Base-by-base conservation (phyloP, 2,113 vertebrate species). In the Thunnus thynnus region DNA sequence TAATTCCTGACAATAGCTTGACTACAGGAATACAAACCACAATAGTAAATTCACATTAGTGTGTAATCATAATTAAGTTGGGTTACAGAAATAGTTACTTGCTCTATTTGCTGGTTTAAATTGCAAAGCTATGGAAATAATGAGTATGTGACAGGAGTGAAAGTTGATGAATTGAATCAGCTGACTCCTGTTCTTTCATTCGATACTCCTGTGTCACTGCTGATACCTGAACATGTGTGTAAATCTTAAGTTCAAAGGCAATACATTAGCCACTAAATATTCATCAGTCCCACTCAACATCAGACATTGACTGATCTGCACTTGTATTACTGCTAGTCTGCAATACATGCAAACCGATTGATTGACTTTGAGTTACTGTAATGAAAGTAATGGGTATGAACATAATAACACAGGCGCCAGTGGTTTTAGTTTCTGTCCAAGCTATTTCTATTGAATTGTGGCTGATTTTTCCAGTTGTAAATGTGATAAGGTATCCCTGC, bases 361-460 rank as follows among this genome's bases (percentile, higher is more conserved):
- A 64, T 3, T 44, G 58, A 27, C 63, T 51, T 32, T 46, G 54
- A 58, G 44, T 64, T 52, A 36, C 2, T 27, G 27, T 46, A 25
- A 54, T 65, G 32, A 51, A 46, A 52, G 41, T 52, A 20, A 73
- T 60, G 56, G 62, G 27, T 41, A 16, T 30, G 36, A 18, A 48
- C n/a, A 22, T 13, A 58, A 80, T 32, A 56, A 63, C 55, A 63
- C 11, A 11, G 67, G 50, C 27, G 11, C 58, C 47, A 16, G 48
- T 72, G 32, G 50, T 52, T 71, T 48, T 66, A 25, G 8, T 13
- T 12, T 47, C 30, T 32, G 13, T 51, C 11, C 10, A 5, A 14
- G 46, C 51, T 44, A 50, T 16, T 69, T 44, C 14, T 25, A 10
- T 62, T 22, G 18, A 64, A 30, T n/a, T 52, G 46, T 12, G 54